Base-by-base conservation (phyloP, 2,888 invertebrate species). In the Caenorhabditis parvicauda region DNA sequence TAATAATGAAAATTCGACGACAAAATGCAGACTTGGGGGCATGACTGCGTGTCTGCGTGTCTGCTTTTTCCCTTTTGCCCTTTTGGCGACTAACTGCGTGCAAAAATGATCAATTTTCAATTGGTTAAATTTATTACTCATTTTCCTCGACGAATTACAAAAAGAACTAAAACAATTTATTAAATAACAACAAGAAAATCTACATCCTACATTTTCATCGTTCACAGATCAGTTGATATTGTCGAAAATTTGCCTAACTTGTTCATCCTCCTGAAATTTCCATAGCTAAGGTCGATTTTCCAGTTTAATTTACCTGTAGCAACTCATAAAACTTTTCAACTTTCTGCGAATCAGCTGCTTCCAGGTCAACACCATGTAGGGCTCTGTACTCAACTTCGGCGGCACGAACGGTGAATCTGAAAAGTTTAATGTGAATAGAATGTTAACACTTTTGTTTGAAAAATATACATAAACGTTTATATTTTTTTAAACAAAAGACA, bases 251-350 rank as follows among this genome's bases (percentile, higher is more conserved):
- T 70, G 59, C 21, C 56, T 60, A 6, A 65, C 58, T 35, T 65
- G 58, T 29, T 70, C 70, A 35, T 70, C 67, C 17, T 67, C 64
- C 52, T 61, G 52, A 21, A 57, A 47, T 5, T 6, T 17, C 3
- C 2, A 38, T 48, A 3, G 19, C 14, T 22, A 7, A 37, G 5
- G 25, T 35, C 5, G 24, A 3, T 7, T 19, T 19, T 7, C 43
- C 7, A 4, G n/a, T 38, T 38, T 7, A 38, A 17, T 14, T 38
- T 27, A 59, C 58, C 63, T 66, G 69, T 3, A 69, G 22, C 53
- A 69, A 27, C 29, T 69, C 69, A 54, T 69, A 69, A 25, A 69
- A 50, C 48, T 65, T 69, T 37, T 69, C 64, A 17, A 70, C 56
- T 45, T 64, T 58, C 7, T 28, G 27, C n/a, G 61, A 46, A 24